These are phyloP conservation scores for Pantala flavescens DNA, from an alignment of 1,140 invertebrate genomes.

Conservation along the genomic window DNA sequence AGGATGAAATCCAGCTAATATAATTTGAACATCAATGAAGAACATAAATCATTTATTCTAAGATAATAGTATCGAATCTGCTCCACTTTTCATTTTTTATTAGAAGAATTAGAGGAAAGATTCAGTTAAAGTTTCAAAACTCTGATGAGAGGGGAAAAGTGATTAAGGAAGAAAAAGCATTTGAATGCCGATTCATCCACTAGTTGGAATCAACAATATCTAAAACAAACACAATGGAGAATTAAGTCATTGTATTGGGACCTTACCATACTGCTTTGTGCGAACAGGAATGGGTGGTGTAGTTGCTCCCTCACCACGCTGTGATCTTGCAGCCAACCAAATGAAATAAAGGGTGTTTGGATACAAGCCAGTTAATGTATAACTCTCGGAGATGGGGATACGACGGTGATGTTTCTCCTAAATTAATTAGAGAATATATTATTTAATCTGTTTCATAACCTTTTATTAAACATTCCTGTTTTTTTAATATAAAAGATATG, in stretches of 20 bases:
- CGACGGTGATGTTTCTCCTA: conserved; percentile 55
- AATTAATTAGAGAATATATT: conserved; percentile 13
- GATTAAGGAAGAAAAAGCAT: not conserved
- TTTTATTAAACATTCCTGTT: too few species aligned
- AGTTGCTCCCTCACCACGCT: conserved; percentile 84
- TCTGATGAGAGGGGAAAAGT: too few species aligned
- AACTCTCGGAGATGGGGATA: conserved; percentile 71
- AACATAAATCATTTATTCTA: too few species aligned
- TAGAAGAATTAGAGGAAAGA: too few species aligned
- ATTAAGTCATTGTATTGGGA: not conserved
- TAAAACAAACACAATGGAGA: not conserved
- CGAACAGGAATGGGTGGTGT: conserved; percentile 87
- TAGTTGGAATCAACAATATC: not conserved
- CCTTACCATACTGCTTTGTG: conserved; percentile 96
- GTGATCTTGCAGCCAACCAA: conserved; percentile 85
- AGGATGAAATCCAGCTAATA: too few species aligned
- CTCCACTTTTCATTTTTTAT: too few species aligned
- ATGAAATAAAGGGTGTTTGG: conserved; percentile 94
- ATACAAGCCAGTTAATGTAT: conserved; percentile 76
- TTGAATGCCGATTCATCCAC: not conserved
- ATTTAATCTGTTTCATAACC: not conserved
- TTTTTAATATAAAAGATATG: not conserved
- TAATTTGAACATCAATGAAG: too few species aligned
- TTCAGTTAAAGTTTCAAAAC: too few species aligned
- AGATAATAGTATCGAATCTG: too few species aligned